phyloP scores from a whole-genome alignment of 2,888 invertebrate genomes.

The Clunio marinus region DNA sequence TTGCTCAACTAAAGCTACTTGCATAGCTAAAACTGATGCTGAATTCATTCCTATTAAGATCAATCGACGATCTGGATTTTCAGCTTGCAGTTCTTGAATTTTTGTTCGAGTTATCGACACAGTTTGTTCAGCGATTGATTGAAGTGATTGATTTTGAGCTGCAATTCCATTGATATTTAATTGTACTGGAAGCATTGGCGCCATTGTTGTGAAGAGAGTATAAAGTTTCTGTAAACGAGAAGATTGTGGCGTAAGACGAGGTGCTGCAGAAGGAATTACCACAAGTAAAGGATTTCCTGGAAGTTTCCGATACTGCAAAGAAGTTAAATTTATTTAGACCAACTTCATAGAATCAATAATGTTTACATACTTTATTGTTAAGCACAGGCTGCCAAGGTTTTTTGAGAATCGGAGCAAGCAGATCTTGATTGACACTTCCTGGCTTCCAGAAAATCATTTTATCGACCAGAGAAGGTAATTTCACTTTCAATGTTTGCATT shows the following conservation, averaged over 20 bases:
- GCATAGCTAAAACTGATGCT: slow-evolving; percentile 70
- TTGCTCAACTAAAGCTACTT: slow-evolving; percentile 64
- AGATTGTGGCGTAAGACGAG: slow-evolving; percentile 50
- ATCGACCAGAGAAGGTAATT: slow-evolving; percentile 68
- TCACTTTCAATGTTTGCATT: slow-evolving; percentile 65
- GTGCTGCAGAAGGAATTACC: slow-evolving; percentile 57
- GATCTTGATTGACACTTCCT: slow-evolving; percentile 58
- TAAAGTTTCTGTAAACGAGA: slow-evolving; percentile 68
- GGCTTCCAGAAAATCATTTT: slow-evolving; percentile 63
- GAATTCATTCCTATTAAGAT: slow-evolving; percentile 73
- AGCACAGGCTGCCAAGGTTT: slow-evolving; percentile 71
- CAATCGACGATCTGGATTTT: slow-evolving; percentile 65
- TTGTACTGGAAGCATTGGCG: slow-evolving; percentile 62
- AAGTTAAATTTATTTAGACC: background rate
- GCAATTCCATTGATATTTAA: slow-evolving; percentile 53
- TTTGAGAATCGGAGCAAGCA: slow-evolving; percentile 61
- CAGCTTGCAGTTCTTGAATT: slow-evolving; percentile 64
- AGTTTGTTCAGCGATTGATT: slow-evolving; percentile 59
- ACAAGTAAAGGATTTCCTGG: slow-evolving; percentile 66
- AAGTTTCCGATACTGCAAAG: slow-evolving; percentile 56
- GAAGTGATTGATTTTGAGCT: slow-evolving; percentile 46
- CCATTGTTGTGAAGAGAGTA: slow-evolving; percentile 61
- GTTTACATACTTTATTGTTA: slow-evolving; percentile 56
- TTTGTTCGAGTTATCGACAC: slow-evolving; percentile 64
- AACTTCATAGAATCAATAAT: background rate